Percentiles rank a stretch among this genome's conserved stretches.
Evolutionary conservation across 1,140 invertebrate genomes (phyloP).

Genomic region (Aphidius ervi): DNA sequence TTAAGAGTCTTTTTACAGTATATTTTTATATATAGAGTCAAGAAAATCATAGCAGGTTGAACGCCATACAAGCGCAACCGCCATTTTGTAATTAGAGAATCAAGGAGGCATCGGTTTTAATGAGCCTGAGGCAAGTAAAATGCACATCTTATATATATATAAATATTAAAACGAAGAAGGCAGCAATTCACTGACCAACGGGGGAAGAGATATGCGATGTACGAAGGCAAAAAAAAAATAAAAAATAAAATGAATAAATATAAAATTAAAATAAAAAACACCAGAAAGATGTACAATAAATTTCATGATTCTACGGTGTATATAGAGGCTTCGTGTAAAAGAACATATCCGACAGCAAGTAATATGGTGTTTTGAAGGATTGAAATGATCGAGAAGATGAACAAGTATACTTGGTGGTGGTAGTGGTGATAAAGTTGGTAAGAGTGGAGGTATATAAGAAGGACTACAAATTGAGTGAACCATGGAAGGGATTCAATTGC

Average conservation of each 20-base stretch:
- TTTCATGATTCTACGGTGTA: no score
- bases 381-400: background rate
- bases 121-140: slow-evolving; percentile 35
- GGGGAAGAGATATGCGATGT: slow-evolving; percentile 1
- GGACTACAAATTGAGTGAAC: slow-evolving; percentile 8
- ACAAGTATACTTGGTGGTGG: no score
- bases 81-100: slow-evolving; percentile 52
- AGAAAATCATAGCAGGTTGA: slow-evolving; percentile 16
- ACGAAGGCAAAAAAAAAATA: background rate
- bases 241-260: background rate
- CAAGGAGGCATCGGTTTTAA: slow-evolving; percentile 48
- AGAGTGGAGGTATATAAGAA: slow-evolving; percentile 20
- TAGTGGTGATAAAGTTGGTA: slow-evolving; percentile 2
- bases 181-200: background rate
- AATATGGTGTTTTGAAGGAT: no score
- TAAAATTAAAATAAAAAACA: no score
- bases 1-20: background rate
- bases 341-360: no score
- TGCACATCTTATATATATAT: slow-evolving; percentile 27
- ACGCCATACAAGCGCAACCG: slow-evolving; percentile 42
- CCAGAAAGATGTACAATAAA: no score
- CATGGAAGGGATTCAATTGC: slow-evolving; percentile 46
- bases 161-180: background rate
- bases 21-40: slow-evolving; percentile 7
- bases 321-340: no score